These are phyloP conservation scores for Gadus chalcogrammus DNA, from an alignment of 2,113 vertebrate species.

Conservation along the genomic window DNA sequence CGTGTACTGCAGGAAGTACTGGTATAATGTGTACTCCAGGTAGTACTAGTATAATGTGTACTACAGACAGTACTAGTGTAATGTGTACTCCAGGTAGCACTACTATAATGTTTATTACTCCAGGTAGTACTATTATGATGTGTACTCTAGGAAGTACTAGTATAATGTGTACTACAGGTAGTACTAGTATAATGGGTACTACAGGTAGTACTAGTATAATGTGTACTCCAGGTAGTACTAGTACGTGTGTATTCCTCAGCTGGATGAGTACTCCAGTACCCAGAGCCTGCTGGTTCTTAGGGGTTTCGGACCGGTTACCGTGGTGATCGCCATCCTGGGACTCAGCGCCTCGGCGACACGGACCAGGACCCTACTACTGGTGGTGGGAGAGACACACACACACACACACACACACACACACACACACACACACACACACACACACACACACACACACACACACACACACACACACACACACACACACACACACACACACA, in stretches of 20 bases:
- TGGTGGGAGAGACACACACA: slow-evolving; percentile 40
- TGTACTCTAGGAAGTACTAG: too few species aligned
- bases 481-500: neutral
- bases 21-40: too few species aligned
- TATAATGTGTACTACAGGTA: too few species aligned
- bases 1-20: too few species aligned
- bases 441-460: slow-evolving; percentile 1
- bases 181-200: too few species aligned
- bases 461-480: slow-evolving; percentile 4
- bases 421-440: slow-evolving; percentile 7
- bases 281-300: slow-evolving; percentile 52
- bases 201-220: neutral
- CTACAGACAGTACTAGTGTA: too few species aligned
- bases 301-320: slow-evolving; percentile 53
- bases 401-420: neutral
- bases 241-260: slow-evolving; percentile 15
- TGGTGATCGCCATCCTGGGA: slow-evolving; percentile 49
- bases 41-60: too few species aligned
- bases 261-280: slow-evolving; percentile 38
- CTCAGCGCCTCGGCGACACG: slow-evolving; percentile 42
- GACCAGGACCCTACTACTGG: slow-evolving; percentile 46
- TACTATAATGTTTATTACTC: too few species aligned
- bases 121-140: too few species aligned
- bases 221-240: neutral
- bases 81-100: too few species aligned